phyloP scores from a whole-genome alignment of 2,888 invertebrate species.

The Noctua comes region DNA sequence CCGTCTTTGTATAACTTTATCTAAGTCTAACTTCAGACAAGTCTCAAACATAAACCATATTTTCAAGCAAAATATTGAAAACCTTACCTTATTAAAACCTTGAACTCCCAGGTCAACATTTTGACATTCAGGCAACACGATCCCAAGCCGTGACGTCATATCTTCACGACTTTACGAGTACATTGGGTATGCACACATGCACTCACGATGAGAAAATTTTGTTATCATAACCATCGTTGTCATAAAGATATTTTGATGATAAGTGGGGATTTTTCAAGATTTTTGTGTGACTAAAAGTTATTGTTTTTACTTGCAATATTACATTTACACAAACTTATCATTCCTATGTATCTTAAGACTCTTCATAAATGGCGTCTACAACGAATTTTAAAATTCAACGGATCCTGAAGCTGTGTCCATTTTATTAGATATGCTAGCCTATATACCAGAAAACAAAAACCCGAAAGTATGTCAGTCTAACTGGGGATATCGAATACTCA shows the following conservation, averaged over 20 bases:
- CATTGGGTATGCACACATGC: slow-evolving; percentile 45
- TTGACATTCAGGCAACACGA: slow-evolving; percentile 34
- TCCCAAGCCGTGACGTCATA: slow-evolving; percentile 42
- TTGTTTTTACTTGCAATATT: neutral
- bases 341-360: neutral
- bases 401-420: neutral
- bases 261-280: slow-evolving; percentile 5
- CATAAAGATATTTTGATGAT: slow-evolving; percentile 61
- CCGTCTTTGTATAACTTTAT: neutral
- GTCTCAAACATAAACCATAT: neutral
- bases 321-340: neutral
- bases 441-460: neutral
- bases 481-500: neutral
- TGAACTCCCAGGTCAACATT: slow-evolving; percentile 36
- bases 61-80: slow-evolving; percentile 33
- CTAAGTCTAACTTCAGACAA: no score
- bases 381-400: no score
- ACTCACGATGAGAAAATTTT: slow-evolving; percentile 52
- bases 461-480: neutral
- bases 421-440: neutral
- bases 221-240: slow-evolving; percentile 58
- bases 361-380: neutral
- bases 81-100: slow-evolving; percentile 25
- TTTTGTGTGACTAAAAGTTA: slow-evolving; percentile 5
- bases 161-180: slow-evolving; percentile 41